Evolutionary conservation across 2,888 invertebrate genomes (phyloP), one percentile per base, ranked within the genome.

Genomic region (Acrocyrtus sp.): DNA sequence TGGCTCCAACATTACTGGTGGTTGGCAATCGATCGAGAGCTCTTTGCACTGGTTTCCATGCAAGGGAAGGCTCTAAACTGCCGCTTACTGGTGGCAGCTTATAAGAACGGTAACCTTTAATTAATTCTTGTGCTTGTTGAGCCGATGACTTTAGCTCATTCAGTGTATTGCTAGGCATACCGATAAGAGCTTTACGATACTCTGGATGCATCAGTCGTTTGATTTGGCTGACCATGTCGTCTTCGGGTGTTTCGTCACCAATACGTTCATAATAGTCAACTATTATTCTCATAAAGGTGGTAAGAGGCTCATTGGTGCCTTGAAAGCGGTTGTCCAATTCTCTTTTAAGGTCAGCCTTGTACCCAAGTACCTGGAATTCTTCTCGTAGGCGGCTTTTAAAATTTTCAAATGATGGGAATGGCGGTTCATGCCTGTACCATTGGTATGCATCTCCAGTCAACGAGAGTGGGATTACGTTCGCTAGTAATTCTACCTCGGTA

Each of bases 281-380:
- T 1, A 75, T 67, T 5, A 72, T 45, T 15, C 68, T 29, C n/a
- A 75, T 70, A 39, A 65, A 75, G 1, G 58, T 29, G 6, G 65
- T 50, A 19, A 73, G 41, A 6, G 73, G 27, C 34, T 74, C 76
- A 41, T 65, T 70, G 1, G 69, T 54, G 3, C 76, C 76, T 47
- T 74, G 76, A 19, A 27, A 65, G 1, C 76, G 41, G 5, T 45
- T 39, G 41, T 76, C 70, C 0, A 76, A 34, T 21, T 76, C 76
- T 15, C 63, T 22, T 12, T 51, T 45, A 6, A 76, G 27, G n/a
- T 73, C 67, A 1, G 51, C 70, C 4, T 17, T 10, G 27, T 76
- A 76, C 1, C 74, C 74, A 1, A 76, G 34, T 1, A 74, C 66
- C 50, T 76, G 73, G 50, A 69, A 76, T 53, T 74, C 74, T 3